Evolutionary conservation across 2,113 vertebrate species (phyloP), one percentile per base, ranked within the genome.

Genomic region (Sturnira hondurensis): DNA sequence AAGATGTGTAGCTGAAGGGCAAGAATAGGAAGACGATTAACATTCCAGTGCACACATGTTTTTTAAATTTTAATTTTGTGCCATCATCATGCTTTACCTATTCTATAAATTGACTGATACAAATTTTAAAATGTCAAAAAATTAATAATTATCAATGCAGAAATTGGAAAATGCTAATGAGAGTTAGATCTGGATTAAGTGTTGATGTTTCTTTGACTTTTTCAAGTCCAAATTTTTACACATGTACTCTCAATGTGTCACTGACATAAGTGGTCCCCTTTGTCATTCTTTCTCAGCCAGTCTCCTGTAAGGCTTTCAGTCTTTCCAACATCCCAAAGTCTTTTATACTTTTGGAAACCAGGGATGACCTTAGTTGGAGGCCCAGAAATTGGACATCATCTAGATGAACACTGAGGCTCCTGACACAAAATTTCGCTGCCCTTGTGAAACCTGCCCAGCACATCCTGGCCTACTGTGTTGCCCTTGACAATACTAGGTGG

Each of bases 401-500:
- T 95, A 47, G 20, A 38, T 56, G 65, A 77, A 90, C 28, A 54
- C 5, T 4, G 63, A 77, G 71, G 19, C 33, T 84, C 77, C 36
- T 56, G 90, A 87, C 47, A 65, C 61, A 67, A 50, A 71, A 67
- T 20, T 47, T 87, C 78, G 73, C 80, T 28, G 17, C 58, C 77
- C 70, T 87, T 17, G 2, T 56, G 81, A 91, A 95, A 86, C 56
- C 54, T 78, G 54, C 80, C 61, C n/a, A 10, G 47, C 19, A 50
- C 56, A 47, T 86, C 77, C 85, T 70, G 41, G 61, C 88, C 36
- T 86, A 77, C 84, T 19, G 22, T 93, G 82, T 91, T 96, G 95
- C 96, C 93, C 87, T 97, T 97, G 89, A 93, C 94, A 85, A 65
- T 67, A 13, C 7, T 58, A n/a, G 12, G 36, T 88, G 77, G 86